A percentile compares a stretch with the other conserved stretches of the same genome.
phyloP scores from a whole-genome alignment of 2,888 invertebrate genomes.

The Rhodophaea formosa region DNA sequence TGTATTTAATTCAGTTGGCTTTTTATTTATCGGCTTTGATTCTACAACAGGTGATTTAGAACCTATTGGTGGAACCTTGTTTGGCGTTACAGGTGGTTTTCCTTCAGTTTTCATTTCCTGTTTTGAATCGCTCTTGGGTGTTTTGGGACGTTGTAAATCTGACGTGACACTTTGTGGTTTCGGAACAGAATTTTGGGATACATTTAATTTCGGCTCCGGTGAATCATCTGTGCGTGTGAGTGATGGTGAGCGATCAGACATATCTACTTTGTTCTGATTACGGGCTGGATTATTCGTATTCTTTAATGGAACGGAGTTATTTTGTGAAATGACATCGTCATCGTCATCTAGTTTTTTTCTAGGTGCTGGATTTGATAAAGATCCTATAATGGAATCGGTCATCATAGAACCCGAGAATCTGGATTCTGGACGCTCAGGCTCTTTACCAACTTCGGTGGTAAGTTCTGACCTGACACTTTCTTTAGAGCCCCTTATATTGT shows the following conservation, averaged over 20 bases:
- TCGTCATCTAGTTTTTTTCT: slow-evolving; percentile 70
- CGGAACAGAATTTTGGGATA: slow-evolving; percentile 41
- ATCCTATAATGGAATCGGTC: slow-evolving; percentile 75
- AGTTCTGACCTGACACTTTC: slow-evolving; percentile 67
- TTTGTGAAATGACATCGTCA: slow-evolving; percentile 70
- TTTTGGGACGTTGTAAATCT: slow-evolving; percentile 65
- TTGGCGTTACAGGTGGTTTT: slow-evolving; percentile 42
- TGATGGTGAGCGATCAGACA: slow-evolving; percentile 73
- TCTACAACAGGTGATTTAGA: slow-evolving; percentile 58
- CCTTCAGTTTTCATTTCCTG: slow-evolving; percentile 40
- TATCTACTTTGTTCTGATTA: slow-evolving; percentile 53
- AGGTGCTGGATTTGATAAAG: slow-evolving; percentile 53
- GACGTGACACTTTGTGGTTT: slow-evolving; percentile 55
- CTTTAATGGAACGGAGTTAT: slow-evolving; percentile 44
- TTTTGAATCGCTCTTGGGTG: slow-evolving; percentile 59
- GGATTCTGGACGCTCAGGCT: slow-evolving; percentile 69
- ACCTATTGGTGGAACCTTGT: slow-evolving; percentile 38
- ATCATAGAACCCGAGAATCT: slow-evolving; percentile 72
- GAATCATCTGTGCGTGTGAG: slow-evolving; percentile 75
- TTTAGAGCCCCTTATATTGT: slow-evolving; percentile 65
- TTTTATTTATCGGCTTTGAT: slow-evolving; percentile 53
- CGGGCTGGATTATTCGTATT: slow-evolving; percentile 38
- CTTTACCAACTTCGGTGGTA: slow-evolving; percentile 52
- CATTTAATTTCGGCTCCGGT: slow-evolving; percentile 63
- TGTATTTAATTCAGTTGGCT: slow-evolving; percentile 65